Conservation (phyloP, 2,888 invertebrate species). For the Brachylomia viminalis region DNA sequence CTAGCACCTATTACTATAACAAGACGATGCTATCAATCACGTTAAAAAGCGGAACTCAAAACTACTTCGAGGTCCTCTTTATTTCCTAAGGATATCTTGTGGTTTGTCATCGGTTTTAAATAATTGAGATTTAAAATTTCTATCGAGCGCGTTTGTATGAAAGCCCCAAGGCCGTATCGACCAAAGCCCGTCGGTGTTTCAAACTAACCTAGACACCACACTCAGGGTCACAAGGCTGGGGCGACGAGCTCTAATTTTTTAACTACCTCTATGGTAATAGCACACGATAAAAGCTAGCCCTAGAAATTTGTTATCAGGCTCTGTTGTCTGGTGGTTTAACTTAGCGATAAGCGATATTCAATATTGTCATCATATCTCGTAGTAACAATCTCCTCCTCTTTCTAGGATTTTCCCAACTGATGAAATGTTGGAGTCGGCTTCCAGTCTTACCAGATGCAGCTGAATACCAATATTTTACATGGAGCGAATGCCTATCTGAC, state of each 20-base stretch:
- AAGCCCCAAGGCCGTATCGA: constrained; percentile 58
- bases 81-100: constrained; percentile 16
- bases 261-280: neutral
- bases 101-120: constrained; percentile 6
- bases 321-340: constrained; percentile 30
- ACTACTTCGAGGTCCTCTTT: neutral
- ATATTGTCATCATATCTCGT: neutral
- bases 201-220: constrained; percentile 55
- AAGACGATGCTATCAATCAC: neutral
- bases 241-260: constrained; percentile 23
- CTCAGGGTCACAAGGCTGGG: constrained; percentile 45
- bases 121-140: constrained; percentile 29
- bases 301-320: constrained; percentile 26
- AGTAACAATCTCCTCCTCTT: constrained; percentile 1
- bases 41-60: neutral
- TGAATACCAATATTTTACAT: neutral
- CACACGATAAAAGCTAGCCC: constrained; percentile 28
- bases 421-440: neutral
- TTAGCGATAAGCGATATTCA: constrained; percentile 26
- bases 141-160: constrained; percentile 25
- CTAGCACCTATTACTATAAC: neutral
- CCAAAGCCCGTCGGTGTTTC: constrained; percentile 61
- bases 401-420: neutral
- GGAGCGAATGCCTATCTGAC: neutral
- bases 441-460: neutral